Evolutionary conservation across 2,888 invertebrate genomes (phyloP).

Genomic region (Cryptosula pallasiana): DNA sequence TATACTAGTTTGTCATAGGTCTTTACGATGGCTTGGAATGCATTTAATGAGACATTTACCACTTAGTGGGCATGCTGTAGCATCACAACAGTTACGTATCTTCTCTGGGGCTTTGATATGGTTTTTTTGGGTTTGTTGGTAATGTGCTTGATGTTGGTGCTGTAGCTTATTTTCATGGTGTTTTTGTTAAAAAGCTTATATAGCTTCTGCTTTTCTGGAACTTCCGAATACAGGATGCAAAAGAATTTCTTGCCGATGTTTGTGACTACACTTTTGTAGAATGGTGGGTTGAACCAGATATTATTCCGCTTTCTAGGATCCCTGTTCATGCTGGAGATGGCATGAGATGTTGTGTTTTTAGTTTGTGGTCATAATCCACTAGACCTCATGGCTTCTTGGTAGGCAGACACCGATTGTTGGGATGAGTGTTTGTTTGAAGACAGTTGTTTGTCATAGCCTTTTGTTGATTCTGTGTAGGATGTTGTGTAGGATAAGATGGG

Average conservation of each 20-base stretch:
- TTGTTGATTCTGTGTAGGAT: not conserved
- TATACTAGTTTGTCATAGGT: not conserved
- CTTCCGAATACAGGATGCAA: not conserved
- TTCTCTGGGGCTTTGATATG: not conserved
- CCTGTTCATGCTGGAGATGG: not conserved
- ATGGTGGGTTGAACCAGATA: too few relatives aligned
- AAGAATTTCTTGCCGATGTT: not conserved
- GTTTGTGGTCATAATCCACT: not conserved
- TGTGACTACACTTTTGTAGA: too few relatives aligned
- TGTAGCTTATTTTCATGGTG: not conserved
- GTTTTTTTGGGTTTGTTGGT: not conserved
- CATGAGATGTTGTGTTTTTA: not conserved
- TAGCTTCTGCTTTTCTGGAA: not conserved
- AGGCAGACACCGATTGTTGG: not conserved
- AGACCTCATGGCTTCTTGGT: not conserved
- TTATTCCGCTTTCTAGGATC: too few relatives aligned
- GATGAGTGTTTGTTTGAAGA: not conserved
- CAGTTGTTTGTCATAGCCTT: not conserved
- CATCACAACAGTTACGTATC: not conserved
- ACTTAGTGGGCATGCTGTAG: not conserved
- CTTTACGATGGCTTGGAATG: not conserved
- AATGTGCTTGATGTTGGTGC: not conserved
- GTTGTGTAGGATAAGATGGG: not conserved
- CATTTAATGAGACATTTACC: not conserved
- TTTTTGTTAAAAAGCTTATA: not conserved